Base-by-base conservation (phyloP, 23 tunicate genomes). In the Trididemnum clinides region DNA sequence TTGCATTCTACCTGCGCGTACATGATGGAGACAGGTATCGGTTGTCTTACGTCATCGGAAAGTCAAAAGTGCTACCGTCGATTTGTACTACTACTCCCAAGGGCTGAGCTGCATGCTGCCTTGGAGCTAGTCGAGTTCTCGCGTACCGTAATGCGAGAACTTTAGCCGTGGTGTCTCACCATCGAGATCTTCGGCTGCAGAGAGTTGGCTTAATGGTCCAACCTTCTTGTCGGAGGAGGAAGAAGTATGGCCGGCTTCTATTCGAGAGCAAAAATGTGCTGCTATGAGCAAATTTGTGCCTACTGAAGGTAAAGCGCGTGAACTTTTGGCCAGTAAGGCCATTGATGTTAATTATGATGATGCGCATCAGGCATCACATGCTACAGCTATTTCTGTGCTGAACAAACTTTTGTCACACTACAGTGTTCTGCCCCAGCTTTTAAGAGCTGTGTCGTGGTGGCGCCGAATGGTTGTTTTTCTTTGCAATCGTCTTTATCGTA, bases 61-160 rank as follows among this genome's bases (percentile, higher is more conserved):
- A 59, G 25, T 59, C 23, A 15, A 59, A 59, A n/a, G 66, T 59
- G 22, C 66, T 59, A 4, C 25, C 25, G 22, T 59, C 22, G 25
- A 59, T 59, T 59, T 59, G 66, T n/a, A 59, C 66, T n/a, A 59
- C 25, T 59, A 59, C 66, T 59, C 66, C n/a, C 66, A 10, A 25
- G 66, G 3, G 66, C 66, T 59, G 66, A 59, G 22, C 22, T n/a
- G 54, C 66, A 59, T 59, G 66, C 66, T 10, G 66, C 66, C 20
- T 59, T 59, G 66, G 66, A 59, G 66, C 66, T 59, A 10, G 25
- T 59, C 25, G 25, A 12, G 3, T 59, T 59, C n/a, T 10, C 25
- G 3, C 25, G 66, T 28, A 59, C 66, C 3, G 66, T 59, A n/a
- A 28, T 59, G 66, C 66, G 66, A 59, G 25, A 59, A n/a, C 66